Conservation (phyloP, 2,888 invertebrate species). For the Nomada fucata region DNA sequence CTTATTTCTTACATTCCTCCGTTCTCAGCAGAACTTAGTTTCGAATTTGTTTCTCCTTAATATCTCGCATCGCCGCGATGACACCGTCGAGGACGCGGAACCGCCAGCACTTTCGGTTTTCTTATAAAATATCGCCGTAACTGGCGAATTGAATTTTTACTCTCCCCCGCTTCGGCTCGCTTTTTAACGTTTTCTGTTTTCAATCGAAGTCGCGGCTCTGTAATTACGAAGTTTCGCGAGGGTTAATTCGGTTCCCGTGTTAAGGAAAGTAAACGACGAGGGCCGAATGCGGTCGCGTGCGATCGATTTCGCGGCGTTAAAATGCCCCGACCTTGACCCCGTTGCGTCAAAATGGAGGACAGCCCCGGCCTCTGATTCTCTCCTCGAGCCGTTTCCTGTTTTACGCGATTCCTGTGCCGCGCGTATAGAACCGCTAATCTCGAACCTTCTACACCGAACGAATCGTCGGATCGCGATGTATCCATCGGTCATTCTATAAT, state of each 20-base stretch:
- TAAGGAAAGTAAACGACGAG: neutral
- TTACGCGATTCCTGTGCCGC: conserved; percentile 32
- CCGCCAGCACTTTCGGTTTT: no score
- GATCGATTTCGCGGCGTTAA: conserved; percentile 57
- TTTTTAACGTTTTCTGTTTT: no score
- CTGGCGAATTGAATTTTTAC: no score
- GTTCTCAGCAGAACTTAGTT: no score
- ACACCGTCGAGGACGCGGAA: no score
- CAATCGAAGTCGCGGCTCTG: no score
- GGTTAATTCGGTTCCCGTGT: neutral
- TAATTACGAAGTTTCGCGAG: neutral
- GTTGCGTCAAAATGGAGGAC: conserved; percentile 60
- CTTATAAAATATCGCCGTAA: no score
- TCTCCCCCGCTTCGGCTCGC: no score
- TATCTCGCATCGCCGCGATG: no score
- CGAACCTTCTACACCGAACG: conserved; percentile 17
- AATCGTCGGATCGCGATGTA: neutral
- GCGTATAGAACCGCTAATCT: neutral
- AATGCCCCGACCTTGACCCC: conserved; percentile 65
- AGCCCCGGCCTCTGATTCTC: conserved; percentile 32
- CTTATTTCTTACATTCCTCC: no score
- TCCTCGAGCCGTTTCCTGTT: conserved; percentile 56
- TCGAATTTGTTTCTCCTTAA: no score
- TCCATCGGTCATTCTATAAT: neutral
- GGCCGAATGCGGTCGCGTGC: conserved; percentile 22